Evolutionary conservation across 2,797 vertebrate species (phyloP).

Genomic region (Trichosurus vulpecula): DNA sequence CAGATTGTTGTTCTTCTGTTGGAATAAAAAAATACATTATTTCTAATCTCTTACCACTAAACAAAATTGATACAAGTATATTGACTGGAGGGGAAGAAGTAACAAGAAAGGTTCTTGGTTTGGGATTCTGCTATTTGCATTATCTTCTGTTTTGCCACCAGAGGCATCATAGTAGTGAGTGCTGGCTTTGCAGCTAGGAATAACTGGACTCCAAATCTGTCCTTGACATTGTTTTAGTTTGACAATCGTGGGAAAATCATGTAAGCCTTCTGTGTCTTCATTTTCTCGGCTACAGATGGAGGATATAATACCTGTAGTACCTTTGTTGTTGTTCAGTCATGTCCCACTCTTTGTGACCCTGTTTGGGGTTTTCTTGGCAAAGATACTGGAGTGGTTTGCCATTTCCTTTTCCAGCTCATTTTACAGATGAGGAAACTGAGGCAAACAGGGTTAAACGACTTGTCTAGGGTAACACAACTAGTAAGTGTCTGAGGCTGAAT

Average conservation of each 20-base stretch:
- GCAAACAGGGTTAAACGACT: too few relatives aligned
- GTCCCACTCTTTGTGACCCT: neutral
- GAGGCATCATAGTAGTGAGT: neutral
- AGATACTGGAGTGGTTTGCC: neutral
- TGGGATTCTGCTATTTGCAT: neutral
- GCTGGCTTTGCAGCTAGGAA: neutral
- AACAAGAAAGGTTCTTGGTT: neutral
- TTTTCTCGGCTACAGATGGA: neutral
- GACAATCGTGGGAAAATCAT: neutral
- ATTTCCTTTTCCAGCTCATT: neutral
- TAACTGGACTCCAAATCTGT: neutral
- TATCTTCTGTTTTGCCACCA: neutral
- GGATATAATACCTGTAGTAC: neutral
- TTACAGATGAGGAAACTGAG: too few relatives aligned
- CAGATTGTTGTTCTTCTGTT: neutral
- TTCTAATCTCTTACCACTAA: neutral
- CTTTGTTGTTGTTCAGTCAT: neutral
- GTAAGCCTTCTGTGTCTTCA: neutral
- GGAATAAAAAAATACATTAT: neutral
- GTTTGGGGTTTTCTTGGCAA: neutral
- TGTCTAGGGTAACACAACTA: too few relatives aligned
- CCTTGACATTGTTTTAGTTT: neutral
- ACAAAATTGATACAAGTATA: neutral
- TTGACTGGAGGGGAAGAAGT: neutral
- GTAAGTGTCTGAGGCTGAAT: neutral